A percentile compares a stretch with the other conserved stretches of the same genome.
Conservation (phyloP, 2,888 invertebrate species). For the Zaprionus obscuricornis region DNA sequence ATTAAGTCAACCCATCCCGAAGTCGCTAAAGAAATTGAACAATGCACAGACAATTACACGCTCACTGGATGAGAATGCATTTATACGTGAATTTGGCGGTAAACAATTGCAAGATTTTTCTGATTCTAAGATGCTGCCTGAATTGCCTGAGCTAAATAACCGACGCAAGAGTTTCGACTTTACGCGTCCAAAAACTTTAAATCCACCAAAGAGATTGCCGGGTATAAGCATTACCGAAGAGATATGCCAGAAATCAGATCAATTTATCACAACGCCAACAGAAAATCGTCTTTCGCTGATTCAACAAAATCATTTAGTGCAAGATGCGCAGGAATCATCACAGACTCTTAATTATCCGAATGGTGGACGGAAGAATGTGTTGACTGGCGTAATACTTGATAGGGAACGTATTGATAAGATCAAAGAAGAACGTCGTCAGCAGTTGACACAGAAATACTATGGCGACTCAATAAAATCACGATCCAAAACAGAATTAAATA, state of each 20-base stretch:
- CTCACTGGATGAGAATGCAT: constrained; percentile 90
- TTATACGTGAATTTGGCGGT: constrained; percentile 87
- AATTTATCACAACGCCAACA: constrained; percentile 84
- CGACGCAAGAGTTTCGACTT: constrained; percentile 86
- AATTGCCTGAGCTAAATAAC: constrained; percentile 72
- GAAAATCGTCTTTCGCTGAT: constrained; percentile 87
- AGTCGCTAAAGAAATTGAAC: constrained; percentile 84
- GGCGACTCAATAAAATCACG: constrained; percentile 90
- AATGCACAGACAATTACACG: constrained; percentile 86
- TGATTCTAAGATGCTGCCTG: constrained; percentile 72
- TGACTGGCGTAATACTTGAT: constrained; percentile 86
- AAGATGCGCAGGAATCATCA: constrained; percentile 74
- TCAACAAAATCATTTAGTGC: constrained; percentile 84
- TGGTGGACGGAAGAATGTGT: constrained; percentile 76
- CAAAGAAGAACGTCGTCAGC: constrained; percentile 94
- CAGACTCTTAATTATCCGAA: constrained; percentile 35
- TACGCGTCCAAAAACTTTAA: constrained; percentile 85
- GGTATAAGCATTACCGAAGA: constrained; percentile 82
- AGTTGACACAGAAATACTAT: constrained; percentile 93
- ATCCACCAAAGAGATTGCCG: constrained; percentile 85
- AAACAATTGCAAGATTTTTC: constrained; percentile 80
- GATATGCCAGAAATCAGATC: constrained; percentile 62
- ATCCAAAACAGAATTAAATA: constrained; percentile 82
- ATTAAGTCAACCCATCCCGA: constrained; percentile 46
- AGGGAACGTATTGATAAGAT: constrained; percentile 94